Conservation (phyloP, 1,140 invertebrate genomes). For the Drosophila repletoides region DNA sequence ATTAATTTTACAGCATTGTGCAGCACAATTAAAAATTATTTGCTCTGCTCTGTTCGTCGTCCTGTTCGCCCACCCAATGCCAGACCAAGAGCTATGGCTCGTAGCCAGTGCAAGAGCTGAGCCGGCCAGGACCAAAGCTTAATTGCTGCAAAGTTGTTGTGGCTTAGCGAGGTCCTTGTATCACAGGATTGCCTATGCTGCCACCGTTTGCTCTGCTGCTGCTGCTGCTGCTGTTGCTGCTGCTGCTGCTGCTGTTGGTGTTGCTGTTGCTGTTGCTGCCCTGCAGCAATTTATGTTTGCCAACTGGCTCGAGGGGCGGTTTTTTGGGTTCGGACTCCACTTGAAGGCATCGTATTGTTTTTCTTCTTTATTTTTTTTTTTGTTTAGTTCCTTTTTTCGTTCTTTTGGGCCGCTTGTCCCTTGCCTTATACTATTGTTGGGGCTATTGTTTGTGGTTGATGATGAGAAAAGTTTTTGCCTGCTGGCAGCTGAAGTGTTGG, state of each 20-base stretch:
- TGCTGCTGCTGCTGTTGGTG: not conserved
- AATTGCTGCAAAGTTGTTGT: conserved; percentile 80
- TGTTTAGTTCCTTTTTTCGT: conserved; percentile 21
- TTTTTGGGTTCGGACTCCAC: conserved; percentile 48
- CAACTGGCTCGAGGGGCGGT: conserved; percentile 46
- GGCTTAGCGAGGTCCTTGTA: conserved; percentile 66
- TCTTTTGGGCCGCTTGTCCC: not conserved
- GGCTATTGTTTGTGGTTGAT: conserved; percentile 78
- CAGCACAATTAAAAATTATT: conserved; percentile 81
- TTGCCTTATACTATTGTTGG: conserved; percentile 58
- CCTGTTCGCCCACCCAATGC: too few relatives aligned
- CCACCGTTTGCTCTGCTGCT: not conserved
- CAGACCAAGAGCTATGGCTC: too few relatives aligned
- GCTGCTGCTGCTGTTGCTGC: not conserved
- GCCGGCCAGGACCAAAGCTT: conserved; percentile 70
- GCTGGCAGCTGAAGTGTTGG: conserved; percentile 76
- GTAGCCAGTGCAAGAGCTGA: conserved; percentile 66
- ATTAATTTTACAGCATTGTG: conserved; percentile 81
- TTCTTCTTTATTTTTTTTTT: conserved; percentile 24
- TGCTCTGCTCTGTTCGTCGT: conserved; percentile 43
- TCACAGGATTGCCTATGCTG: conserved; percentile 45
- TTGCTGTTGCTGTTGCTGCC: conserved; percentile 27
- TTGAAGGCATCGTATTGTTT: conserved; percentile 32
- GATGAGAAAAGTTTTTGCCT: conserved; percentile 80
- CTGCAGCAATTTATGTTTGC: conserved; percentile 77